Conservation (phyloP, 1,140 invertebrate species). For the Drosophila lacteicornis region DNA sequence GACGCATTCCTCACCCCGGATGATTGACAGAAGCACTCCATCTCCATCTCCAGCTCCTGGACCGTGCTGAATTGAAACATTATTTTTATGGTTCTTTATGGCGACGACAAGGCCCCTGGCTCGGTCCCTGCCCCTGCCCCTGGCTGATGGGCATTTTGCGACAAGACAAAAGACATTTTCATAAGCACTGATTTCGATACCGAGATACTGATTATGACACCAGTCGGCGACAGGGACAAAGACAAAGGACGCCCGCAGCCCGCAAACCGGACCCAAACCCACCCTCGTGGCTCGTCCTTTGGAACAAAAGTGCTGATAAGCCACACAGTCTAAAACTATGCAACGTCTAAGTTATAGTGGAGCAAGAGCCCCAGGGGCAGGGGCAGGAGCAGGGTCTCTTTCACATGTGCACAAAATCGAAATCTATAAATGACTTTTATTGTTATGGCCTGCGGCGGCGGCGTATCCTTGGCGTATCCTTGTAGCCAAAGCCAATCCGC, state of each 20-base stretch:
- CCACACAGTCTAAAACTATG: constrained; percentile 63
- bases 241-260: constrained; percentile 8
- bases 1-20: constrained; percentile 18
- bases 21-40: constrained; percentile 61
- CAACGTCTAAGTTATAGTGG: constrained; percentile 59
- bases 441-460: constrained; percentile 74
- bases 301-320: constrained; percentile 82
- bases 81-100: constrained; percentile 72
- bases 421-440: constrained; percentile 83
- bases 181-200: constrained; percentile 72
- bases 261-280: neutral
- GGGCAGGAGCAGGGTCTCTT: neutral
- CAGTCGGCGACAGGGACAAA: constrained; percentile 40
- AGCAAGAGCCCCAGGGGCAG: constrained; percentile 1
- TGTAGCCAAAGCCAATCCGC: constrained; percentile 27
- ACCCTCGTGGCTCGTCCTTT: constrained; percentile 3
- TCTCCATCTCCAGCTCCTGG: neutral
- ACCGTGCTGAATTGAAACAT: constrained; percentile 73
- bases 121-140: neutral
- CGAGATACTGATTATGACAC: constrained; percentile 81
- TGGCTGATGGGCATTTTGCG: constrained; percentile 59
- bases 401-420: constrained; percentile 74
- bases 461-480: constrained; percentile 35
- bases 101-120: constrained; percentile 13
- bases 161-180: constrained; percentile 76